These are phyloP conservation scores for Ethmia dodecea DNA, from an alignment of 2,888 invertebrate species.

Conservation along the genomic window DNA sequence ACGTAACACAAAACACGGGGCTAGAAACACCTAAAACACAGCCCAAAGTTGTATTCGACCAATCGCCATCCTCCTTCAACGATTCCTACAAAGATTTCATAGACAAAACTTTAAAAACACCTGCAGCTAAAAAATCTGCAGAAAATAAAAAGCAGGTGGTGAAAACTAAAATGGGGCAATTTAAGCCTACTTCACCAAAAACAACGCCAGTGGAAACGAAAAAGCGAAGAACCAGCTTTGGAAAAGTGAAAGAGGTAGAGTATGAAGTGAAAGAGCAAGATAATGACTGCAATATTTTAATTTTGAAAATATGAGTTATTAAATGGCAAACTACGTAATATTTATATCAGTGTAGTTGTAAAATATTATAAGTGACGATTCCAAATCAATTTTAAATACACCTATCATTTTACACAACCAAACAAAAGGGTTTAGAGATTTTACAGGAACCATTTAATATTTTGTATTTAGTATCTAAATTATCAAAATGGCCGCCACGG, in stretches of 20 bases:
- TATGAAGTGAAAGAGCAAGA: slow-evolving; percentile 59
- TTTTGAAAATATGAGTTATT: slow-evolving; percentile 62
- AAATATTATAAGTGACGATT: too few species aligned
- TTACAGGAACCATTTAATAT: too few species aligned
- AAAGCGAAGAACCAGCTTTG: slow-evolving; percentile 13
- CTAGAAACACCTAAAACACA: background rate
- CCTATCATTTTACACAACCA: too few species aligned
- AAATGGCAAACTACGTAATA: too few species aligned
- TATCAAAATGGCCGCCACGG: too few species aligned
- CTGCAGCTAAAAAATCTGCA: slow-evolving; percentile 6
- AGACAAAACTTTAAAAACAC: slow-evolving; percentile 27
- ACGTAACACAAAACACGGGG: background rate
- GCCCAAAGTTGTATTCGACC: background rate
- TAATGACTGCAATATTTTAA: slow-evolving; percentile 60
- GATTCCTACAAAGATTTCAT: slow-evolving; percentile 54
- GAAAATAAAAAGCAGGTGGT: slow-evolving; percentile 25
- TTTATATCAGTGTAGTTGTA: too few species aligned
- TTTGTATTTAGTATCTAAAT: too few species aligned
- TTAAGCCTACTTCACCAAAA: slow-evolving; percentile 28
- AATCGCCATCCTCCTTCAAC: slow-evolving; percentile 41
- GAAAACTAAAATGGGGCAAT: slow-evolving; percentile 51
- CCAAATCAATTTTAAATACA: too few species aligned
- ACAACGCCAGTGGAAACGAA: slow-evolving; percentile 4
- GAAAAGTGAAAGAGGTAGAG: slow-evolving; percentile 27
- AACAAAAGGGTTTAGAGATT: too few species aligned